These are phyloP conservation scores for Chrysopa pallens DNA, from an alignment of 1,140 invertebrate genomes.

Conservation along the genomic window DNA sequence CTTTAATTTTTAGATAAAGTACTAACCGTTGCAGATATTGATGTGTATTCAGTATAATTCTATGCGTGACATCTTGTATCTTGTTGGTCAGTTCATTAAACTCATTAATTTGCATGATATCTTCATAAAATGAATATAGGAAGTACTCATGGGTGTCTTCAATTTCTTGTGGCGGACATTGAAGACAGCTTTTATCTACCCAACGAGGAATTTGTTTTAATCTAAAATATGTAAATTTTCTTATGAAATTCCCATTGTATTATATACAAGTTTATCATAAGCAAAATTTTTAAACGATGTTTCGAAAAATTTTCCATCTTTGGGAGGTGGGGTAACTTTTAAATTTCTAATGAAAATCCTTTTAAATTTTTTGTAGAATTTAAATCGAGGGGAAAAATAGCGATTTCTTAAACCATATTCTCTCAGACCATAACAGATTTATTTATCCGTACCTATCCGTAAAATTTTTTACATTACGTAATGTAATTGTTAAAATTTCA, in stretches of 20 bases:
- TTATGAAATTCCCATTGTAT: too few relatives aligned
- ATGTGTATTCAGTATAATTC: conserved; percentile 36
- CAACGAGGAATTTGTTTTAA: conserved; percentile 61
- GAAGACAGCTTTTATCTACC: conserved; percentile 66
- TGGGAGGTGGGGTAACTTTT: too few relatives aligned
- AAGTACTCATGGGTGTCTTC: conserved; percentile 31
- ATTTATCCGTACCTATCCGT: conserved; percentile 28
- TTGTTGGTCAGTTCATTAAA: conserved; percentile 46
- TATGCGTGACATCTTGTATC: conserved; percentile 44
- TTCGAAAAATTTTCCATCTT: too few relatives aligned
- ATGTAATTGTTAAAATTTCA: conserved; percentile 58
- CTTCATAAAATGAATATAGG: conserved; percentile 57
- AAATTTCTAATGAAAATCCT: too few relatives aligned
- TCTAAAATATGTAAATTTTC: conserved; percentile 18
- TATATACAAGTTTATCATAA: too few relatives aligned
- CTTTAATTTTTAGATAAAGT: too few relatives aligned
- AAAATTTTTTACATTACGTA: conserved; percentile 42
- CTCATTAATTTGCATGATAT: conserved; percentile 43
- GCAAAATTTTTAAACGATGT: too few relatives aligned
- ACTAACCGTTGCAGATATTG: conserved; percentile 42
- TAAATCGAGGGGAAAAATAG: too few relatives aligned
- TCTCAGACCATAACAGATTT: too few relatives aligned
- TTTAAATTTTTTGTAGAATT: too few relatives aligned
- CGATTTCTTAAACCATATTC: too few relatives aligned
- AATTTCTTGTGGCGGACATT: conserved; percentile 38